Evolutionary conservation across 2,888 invertebrate species (phyloP).

Genomic region (Tubulanus polymorphus): DNA sequence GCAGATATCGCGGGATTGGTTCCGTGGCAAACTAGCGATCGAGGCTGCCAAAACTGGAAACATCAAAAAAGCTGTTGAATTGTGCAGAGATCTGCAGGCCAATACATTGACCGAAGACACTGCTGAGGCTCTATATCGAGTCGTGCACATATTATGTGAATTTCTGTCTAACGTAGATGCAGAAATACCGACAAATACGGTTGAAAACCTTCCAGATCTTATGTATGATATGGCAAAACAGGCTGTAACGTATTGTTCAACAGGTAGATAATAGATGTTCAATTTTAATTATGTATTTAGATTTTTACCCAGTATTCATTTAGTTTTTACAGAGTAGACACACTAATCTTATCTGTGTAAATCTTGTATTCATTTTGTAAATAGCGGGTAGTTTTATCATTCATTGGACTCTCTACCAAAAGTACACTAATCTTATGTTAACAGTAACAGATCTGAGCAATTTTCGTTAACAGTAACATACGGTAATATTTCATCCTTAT

Average conservation of each 20-base stretch:
- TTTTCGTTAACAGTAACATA: no score
- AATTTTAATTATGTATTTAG: no score
- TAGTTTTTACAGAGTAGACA: no score
- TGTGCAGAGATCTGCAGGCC: constrained; percentile 6
- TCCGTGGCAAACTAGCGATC: constrained; percentile 32
- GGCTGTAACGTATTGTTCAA: constrained; percentile 8
- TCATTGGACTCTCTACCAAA: no score
- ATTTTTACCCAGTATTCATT: no score
- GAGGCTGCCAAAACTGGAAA: constrained; percentile 26
- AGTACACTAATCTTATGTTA: no score
- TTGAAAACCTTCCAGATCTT: constrained; percentile 1
- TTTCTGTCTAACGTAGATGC: neutral
- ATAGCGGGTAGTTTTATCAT: no score
- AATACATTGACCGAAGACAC: neutral
- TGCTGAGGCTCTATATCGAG: constrained; percentile 5
- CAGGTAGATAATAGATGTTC: no score
- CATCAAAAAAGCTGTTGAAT: constrained; percentile 23
- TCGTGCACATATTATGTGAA: constrained; percentile 4
- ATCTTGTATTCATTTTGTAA: no score
- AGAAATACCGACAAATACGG: constrained; percentile 1
- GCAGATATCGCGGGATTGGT: constrained; percentile 23
- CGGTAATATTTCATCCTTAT: no score
- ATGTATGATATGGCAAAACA: constrained; percentile 7
- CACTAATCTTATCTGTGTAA: no score
- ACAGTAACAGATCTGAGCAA: no score